Evolutionary conservation across 2,888 invertebrate genomes (phyloP).

Genomic region (Leptinotarsa tumamoca): DNA sequence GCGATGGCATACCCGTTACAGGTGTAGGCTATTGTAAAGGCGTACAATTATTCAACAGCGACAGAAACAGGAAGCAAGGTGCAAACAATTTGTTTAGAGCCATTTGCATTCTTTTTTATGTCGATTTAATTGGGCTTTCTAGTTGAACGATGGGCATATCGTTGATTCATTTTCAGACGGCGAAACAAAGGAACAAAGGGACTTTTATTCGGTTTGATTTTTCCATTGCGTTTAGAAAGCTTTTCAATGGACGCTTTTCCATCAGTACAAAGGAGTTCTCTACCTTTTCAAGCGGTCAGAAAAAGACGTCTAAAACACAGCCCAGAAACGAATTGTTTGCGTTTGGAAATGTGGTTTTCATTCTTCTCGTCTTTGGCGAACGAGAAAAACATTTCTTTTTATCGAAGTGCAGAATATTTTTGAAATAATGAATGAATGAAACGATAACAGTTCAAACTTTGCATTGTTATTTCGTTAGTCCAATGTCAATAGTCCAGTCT

Average conservation of each 20-base stretch:
- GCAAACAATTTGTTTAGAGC: conserved; percentile 38
- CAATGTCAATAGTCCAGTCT: too few species aligned
- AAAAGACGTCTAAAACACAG: not conserved
- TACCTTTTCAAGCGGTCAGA: conserved; percentile 11
- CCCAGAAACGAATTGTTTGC: not conserved
- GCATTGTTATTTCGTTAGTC: too few species aligned
- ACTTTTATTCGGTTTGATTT: conserved; percentile 14
- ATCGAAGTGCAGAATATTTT: not conserved
- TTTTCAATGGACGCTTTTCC: conserved; percentile 4
- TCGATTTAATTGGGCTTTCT: conserved; percentile 30
- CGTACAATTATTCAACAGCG: conserved; percentile 25
- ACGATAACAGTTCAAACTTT: too few species aligned
- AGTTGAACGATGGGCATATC: conserved; percentile 16
- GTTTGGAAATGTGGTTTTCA: not conserved
- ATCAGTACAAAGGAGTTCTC: conserved; percentile 12
- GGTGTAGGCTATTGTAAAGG: conserved; percentile 21
- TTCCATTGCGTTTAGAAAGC: conserved; percentile 4
- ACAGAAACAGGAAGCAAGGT: conserved; percentile 47
- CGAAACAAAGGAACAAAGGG: conserved; percentile 20
- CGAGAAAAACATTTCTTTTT: conserved; percentile 8
- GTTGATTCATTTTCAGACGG: conserved; percentile 6
- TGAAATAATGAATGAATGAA: too few species aligned
- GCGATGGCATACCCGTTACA: conserved; percentile 27
- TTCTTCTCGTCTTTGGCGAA: not conserved
- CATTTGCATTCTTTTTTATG: conserved; percentile 25